Evolutionary conservation across 2,888 invertebrate genomes (phyloP).

Genomic region (Spodoptera littoralis): DNA sequence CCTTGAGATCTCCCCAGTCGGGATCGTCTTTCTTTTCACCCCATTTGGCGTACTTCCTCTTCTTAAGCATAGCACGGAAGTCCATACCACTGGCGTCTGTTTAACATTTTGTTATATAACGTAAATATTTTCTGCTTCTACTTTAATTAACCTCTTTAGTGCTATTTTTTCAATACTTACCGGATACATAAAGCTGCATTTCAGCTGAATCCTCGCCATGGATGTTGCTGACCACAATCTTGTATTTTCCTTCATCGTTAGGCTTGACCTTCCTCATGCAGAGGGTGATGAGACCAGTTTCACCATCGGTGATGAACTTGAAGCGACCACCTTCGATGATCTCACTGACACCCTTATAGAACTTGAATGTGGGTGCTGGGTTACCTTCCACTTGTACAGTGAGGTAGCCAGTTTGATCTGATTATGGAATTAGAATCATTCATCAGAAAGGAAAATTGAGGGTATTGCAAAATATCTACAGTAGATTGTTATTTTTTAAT

Average conservation of each 20-base stretch:
- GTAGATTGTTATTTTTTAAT: too few relatives aligned
- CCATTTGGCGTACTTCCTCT: slow-evolving; percentile 98
- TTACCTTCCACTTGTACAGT: slow-evolving; percentile 98
- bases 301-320: slow-evolving; percentile 98
- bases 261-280: slow-evolving; percentile 98
- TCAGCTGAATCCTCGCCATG: slow-evolving; percentile 99
- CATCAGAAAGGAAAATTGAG: not conserved
- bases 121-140: too few relatives aligned
- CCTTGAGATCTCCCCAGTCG: slow-evolving; percentile 98
- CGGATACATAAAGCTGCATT: slow-evolving; percentile 98
- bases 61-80: slow-evolving; percentile 99
- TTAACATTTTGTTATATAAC: slow-evolving; percentile 11
- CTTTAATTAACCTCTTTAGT: too few relatives aligned
- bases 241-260: slow-evolving; percentile 99
- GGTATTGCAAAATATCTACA: too few relatives aligned
- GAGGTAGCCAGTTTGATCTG: slow-evolving; percentile 97
- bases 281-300: slow-evolving; percentile 96
- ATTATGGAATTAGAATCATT: not conserved
- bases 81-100: slow-evolving; percentile 99
- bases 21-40: slow-evolving; percentile 96
- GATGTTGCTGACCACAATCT: slow-evolving; percentile 96
- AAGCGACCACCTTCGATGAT: slow-evolving; percentile 98
- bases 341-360: slow-evolving; percentile 97
- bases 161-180: slow-evolving; percentile 83
- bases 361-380: slow-evolving; percentile 98